These are phyloP conservation scores for Lepidostoma basale DNA, from an alignment of 1,140 invertebrate species.

Conservation along the genomic window DNA sequence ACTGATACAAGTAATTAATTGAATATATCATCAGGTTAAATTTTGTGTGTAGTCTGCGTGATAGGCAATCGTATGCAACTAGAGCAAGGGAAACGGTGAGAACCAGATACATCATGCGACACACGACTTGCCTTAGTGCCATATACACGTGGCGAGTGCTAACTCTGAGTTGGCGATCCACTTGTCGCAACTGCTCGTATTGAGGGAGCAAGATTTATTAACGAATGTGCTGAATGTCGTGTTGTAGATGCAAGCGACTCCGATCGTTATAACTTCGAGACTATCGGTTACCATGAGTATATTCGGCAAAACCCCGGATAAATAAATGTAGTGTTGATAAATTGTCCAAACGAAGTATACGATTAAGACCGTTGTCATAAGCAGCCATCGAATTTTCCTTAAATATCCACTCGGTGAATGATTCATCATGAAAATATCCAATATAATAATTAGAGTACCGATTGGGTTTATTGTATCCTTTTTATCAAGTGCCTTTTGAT, in stretches of 20 bases:
- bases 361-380: background rate
- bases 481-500: no score
- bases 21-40: no score
- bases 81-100: no score
- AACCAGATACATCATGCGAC: no score
- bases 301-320: background rate
- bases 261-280: background rate
- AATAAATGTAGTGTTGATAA: background rate
- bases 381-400: background rate
- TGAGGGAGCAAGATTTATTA: background rate
- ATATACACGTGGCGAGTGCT: background rate
- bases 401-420: background rate
- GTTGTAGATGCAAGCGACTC: background rate
- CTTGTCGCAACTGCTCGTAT: background rate
- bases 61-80: no score
- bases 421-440: no score
- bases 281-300: background rate
- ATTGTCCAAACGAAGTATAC: background rate
- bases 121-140: no score
- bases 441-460: no score
- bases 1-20: background rate
- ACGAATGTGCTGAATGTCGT: background rate
- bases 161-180: background rate
- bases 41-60: no score
- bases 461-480: no score